Evolutionary conservation across 2,888 invertebrate genomes (phyloP), one percentile per base, ranked within the genome.

Genomic region (Synanthedon formicaeformis): DNA sequence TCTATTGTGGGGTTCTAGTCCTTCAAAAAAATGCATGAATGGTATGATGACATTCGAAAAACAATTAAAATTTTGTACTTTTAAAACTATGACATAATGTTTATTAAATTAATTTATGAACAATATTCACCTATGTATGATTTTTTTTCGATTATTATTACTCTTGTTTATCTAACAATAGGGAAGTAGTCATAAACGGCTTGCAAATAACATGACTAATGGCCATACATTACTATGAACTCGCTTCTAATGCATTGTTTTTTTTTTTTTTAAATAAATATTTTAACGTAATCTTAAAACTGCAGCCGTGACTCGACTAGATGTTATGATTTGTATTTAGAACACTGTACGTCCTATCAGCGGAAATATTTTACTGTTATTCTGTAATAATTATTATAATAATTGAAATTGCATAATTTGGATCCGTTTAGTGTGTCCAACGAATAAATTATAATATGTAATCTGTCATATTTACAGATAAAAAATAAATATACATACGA

Each of bases 151-250:
- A 70, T 76, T 75, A 13, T 78, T 78, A 78, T 70, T 78, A 69
- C 70, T 77, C 78, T 81, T 80, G 72, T 78, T 81, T 71, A 71
- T 79, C 82, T 86, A 86, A 86, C 85, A 81, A 79, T 86, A 85
- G 82, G 63, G 61, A 66, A 68, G 64, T 84, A 83, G 78, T 72
- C 74, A 79, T 69, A 77, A 77, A 82, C 81, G 86, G 86, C 86
- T 86, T 87, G 86, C 86, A 56, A 86, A 85, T 87, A 87, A 87
- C 86, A 80, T 71, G 41, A 83, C 78, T 85, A 82, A 86, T 82
- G 69, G 84, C 86, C 86, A 80, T 80, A 75, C 69, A 75, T 77
- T 77, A 81, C 76, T 79, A 78, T 79, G 70, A 79, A 79, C 63
- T 81, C 73, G 86, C 86, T 86, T 86, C 66, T 78, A 75, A 79